Evolutionary conservation across 2,113 vertebrate genomes (phyloP), one percentile per base, ranked within the genome.

Genomic region (Actenoides lindsayi): DNA sequence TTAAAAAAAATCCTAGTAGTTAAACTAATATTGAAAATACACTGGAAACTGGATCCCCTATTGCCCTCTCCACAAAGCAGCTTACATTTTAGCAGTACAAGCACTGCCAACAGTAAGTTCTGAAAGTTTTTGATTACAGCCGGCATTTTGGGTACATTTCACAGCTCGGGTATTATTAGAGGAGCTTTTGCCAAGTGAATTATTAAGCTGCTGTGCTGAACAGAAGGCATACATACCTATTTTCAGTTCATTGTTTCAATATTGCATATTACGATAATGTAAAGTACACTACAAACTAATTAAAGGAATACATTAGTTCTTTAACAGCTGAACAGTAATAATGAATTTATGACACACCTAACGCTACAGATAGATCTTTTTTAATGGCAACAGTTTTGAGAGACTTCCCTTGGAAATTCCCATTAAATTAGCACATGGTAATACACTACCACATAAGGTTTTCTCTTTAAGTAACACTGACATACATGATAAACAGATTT

Each of bases 51-150:
- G 78, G 79, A 54, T 90, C 65, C 68, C 57, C 79, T 54, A 9
- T 11, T 51, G 73, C 84, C 63, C 74, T 35, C 65, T 93, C 80
- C 79, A 83, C 84, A 85, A 87, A 82, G 60, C 2, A 83, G 57
- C 77, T 75, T 53, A 73, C 54, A 10, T 62, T 93, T 87, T 51
- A 85, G 91, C 94, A 92, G 75, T 13, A 24, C 50, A 39, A 73
- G 75, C 31, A 28, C 71, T 90, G 96, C 84, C 95, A 96, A 53
- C 73, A 37, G 70, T 18, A 93, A 94, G 79, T 83, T 93, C 76
- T 92, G 83, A 79, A 95, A 96, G 86, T 92, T 96, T 97, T 96
- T 96, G 96, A 97, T 96, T 96, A 96, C 91, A 96, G 87, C 42
- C 12, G 5, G 86, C 88, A 75, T 93, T 97, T 96, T 92, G 90